phyloP scores from a whole-genome alignment of 2,797 vertebrate genomes.

The Buceros bicornis region DNA sequence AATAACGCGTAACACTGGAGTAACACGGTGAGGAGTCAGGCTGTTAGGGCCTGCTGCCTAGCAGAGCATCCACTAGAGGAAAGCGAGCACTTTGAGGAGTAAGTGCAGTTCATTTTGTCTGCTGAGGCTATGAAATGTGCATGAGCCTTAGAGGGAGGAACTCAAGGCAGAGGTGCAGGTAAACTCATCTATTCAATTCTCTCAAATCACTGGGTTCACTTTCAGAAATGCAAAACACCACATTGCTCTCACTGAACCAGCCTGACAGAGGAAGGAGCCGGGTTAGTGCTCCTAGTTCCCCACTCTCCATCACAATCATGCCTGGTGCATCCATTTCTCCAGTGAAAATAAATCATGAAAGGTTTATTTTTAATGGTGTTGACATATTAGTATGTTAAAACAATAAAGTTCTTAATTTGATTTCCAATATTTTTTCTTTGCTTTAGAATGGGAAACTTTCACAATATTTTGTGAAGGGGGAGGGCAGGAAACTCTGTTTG shows the following conservation, averaged over 20 bases:
- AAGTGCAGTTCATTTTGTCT: not conserved
- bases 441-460: not conserved
- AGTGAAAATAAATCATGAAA: not conserved
- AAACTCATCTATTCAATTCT: not conserved
- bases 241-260: not conserved
- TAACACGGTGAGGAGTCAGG: accelerated
- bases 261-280: not conserved
- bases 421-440: not conserved
- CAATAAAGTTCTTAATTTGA: not conserved
- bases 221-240: not conserved
- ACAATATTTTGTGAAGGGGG: not conserved
- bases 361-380: not conserved
- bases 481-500: not conserved
- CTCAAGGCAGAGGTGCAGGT: not conserved
- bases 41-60: not conserved
- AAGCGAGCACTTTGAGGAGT: not conserved
- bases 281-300: not conserved
- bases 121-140: not conserved
- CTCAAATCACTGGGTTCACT: not conserved
- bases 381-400: not conserved
- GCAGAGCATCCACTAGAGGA: not conserved
- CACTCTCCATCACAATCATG: not conserved
- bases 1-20: not conserved
- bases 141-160: not conserved
- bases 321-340: not conserved